Evolutionary conservation across 2,113 vertebrate species (phyloP).

Genomic region (Tapirus terrestris): DNA sequence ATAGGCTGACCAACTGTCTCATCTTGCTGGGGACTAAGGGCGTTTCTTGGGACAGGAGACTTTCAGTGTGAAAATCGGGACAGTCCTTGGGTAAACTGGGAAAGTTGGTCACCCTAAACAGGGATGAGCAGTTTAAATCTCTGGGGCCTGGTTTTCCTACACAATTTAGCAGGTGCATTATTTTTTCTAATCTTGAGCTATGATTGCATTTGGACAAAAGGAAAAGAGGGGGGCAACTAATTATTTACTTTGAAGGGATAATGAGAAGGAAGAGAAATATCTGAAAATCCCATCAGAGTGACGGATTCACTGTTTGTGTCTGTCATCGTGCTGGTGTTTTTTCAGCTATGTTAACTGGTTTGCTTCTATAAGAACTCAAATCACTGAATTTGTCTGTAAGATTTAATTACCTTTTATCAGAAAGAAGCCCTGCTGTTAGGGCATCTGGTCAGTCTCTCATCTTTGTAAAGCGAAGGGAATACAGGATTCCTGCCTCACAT

Average conservation of each 20-base stretch:
- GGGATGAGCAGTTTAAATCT: not conserved
- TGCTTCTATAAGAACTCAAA: conserved; percentile 28
- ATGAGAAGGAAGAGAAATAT: not conserved
- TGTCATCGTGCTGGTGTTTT: not conserved
- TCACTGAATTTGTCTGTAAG: conserved; percentile 17
- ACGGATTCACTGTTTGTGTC: not conserved
- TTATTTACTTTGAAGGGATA: not conserved
- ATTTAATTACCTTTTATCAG: conserved; percentile 66
- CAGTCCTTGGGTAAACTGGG: fast-evolving
- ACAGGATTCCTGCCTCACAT: conserved; percentile 16
- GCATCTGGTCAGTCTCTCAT: conserved; percentile 51
- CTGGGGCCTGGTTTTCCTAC: not conserved
- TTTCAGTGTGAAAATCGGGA: not conserved
- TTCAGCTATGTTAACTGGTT: not conserved
- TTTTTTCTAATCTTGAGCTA: not conserved
- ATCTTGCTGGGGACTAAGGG: not conserved
- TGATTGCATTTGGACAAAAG: not conserved
- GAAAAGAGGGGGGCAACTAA: not conserved
- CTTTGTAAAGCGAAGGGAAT: conserved; percentile 32
- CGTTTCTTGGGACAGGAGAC: not conserved
- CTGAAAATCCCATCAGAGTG: not conserved
- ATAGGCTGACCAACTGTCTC: not conserved
- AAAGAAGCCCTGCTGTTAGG: conserved; percentile 57
- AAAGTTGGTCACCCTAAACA: not conserved
- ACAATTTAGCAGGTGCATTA: not conserved